These are phyloP conservation scores for Lasioglossum oenotherae DNA, from an alignment of 2,888 invertebrate genomes.

Conservation along the genomic window DNA sequence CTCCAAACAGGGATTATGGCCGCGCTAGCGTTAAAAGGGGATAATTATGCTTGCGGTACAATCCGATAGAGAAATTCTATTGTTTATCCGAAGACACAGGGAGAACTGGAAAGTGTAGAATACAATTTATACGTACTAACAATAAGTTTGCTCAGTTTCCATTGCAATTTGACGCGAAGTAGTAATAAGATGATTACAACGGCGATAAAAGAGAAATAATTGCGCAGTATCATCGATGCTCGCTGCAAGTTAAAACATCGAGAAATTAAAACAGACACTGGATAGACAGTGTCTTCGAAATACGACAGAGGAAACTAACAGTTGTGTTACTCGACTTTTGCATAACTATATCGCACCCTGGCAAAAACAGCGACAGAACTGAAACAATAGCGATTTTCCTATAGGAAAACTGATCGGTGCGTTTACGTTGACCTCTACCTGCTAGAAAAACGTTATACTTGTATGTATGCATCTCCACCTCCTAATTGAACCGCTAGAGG, in stretches of 20 bases:
- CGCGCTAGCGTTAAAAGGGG: background rate
- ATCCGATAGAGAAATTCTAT: slow-evolving; percentile 12
- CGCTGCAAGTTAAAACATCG: background rate
- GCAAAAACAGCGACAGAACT: no score
- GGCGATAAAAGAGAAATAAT: background rate
- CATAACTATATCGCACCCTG: background rate
- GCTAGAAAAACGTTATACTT: no score
- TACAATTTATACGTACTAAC: background rate
- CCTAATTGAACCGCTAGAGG: no score
- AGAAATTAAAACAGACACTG: background rate
- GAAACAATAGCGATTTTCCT: no score
- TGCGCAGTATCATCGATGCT: background rate
- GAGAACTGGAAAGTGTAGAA: background rate
- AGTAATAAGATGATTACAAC: background rate
- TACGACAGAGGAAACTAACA: background rate
- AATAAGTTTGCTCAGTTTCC: background rate
- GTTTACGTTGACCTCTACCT: no score
- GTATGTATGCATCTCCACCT: no score
- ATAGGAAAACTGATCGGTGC: no score
- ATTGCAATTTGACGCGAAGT: background rate
- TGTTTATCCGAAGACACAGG: background rate
- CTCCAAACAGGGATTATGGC: background rate
- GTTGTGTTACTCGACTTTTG: background rate
- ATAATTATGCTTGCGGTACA: slow-evolving; percentile 19
- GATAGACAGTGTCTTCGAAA: background rate